phyloP scores from a whole-genome alignment of 2,113 vertebrate species.

The Apteryx owenii region DNA sequence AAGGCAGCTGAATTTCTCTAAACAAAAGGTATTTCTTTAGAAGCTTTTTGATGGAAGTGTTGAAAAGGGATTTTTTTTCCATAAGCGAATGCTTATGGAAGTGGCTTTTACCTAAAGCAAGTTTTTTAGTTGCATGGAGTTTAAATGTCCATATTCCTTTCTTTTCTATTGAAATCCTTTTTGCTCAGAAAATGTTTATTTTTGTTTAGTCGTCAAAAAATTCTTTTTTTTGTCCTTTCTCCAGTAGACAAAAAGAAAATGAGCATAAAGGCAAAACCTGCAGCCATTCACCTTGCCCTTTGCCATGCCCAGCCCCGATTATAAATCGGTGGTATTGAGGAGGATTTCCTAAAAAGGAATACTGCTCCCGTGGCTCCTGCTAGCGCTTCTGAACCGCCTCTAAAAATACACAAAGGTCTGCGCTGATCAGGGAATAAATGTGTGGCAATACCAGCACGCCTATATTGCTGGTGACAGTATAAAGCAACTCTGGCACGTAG shows the following conservation, averaged over 20 bases:
- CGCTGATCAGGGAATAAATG: not conserved
- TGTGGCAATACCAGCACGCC: rapidly evolving
- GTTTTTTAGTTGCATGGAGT: not conserved
- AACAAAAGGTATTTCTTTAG: slow-evolving; percentile 59
- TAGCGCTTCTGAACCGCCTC: not conserved
- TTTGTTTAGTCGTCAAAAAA: not conserved
- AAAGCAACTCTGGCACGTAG: too few relatives aligned
- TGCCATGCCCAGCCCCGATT: not conserved
- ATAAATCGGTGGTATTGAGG: not conserved
- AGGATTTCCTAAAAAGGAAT: not conserved
- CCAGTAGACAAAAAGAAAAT: not conserved
- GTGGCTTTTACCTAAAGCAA: not conserved
- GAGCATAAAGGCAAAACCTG: not conserved
- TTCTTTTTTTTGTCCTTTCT: not conserved
- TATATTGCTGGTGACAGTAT: too few relatives aligned
- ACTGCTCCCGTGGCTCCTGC: rapidly evolving
- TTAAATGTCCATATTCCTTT: rapidly evolving
- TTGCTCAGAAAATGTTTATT: not conserved
- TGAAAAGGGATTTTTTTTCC: not conserved
- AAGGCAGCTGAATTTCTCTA: slow-evolving; percentile 51
- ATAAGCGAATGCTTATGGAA: not conserved
- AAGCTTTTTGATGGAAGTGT: slow-evolving; percentile 8
- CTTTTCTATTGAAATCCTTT: not conserved
- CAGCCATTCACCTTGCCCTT: not conserved
- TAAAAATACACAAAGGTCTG: not conserved